Percentiles rank a stretch among this genome's conserved stretches.
These are phyloP conservation scores for Sinhomidia bicolor DNA, from an alignment of 2,888 invertebrate genomes.

Conservation along the genomic window DNA sequence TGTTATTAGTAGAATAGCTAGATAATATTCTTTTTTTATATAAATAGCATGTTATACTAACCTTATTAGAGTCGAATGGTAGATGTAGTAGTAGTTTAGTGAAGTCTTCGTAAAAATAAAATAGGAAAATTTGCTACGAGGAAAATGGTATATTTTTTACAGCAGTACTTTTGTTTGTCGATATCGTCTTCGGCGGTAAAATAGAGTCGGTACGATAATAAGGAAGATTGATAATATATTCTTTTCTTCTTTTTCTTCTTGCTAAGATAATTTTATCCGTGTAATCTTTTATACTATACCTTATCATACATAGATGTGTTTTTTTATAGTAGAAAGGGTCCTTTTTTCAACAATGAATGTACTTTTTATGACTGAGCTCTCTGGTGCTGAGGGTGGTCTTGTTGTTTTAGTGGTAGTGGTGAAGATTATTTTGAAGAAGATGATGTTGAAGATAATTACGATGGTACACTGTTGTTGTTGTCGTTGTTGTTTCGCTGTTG, in stretches of 20 bases:
- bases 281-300: neutral
- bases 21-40: neutral
- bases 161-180: constrained; percentile 12
- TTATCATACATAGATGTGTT: neutral
- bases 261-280: too few relatives aligned
- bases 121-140: constrained; percentile 6
- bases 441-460: too few relatives aligned
- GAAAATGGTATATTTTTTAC: constrained; percentile 17
- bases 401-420: constrained; percentile 7
- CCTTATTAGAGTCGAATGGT: too few relatives aligned
- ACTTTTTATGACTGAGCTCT: constrained; percentile 65
- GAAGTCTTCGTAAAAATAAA: constrained; percentile 24
- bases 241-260: neutral
- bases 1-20: too few relatives aligned
- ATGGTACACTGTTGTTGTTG: too few relatives aligned
- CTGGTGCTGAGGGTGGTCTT: constrained; percentile 16
- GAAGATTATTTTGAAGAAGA: neutral
- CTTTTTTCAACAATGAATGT: constrained; percentile 32
- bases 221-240: constrained; percentile 20
- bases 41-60: neutral
- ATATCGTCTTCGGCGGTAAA: constrained; percentile 28
- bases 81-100: neutral
- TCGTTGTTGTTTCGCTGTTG: neutral
- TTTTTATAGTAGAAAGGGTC: constrained; percentile 30
- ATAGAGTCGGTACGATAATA: constrained; percentile 34